Conservation (phyloP, 2,797 vertebrate species). For the Alectoris magna region DNA sequence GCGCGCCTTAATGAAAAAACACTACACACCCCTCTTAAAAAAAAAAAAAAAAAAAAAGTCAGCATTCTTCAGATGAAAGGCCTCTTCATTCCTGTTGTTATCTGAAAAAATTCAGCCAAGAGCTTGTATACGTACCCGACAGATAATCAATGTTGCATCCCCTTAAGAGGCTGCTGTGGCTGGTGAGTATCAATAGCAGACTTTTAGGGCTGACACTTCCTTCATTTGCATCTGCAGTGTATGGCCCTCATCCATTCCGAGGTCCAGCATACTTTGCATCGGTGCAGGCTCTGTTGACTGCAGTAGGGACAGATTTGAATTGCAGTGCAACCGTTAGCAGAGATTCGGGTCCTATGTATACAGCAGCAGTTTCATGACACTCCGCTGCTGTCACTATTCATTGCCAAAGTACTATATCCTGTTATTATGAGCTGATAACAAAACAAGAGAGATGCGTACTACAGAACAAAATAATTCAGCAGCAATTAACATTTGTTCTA, state of each 20-base stretch:
- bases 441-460: not conserved
- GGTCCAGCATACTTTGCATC: fast-evolving
- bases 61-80: not conserved
- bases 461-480: not conserved
- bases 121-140: fast-evolving
- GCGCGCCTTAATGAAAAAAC: fast-evolving
- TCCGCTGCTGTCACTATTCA: not conserved
- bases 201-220: not conserved
- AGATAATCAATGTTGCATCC: not conserved
- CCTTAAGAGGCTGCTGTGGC: not conserved
- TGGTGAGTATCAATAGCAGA: not conserved
- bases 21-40: not conserved
- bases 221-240: not conserved
- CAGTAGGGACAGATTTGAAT: not conserved
- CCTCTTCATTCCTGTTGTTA: not conserved
- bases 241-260: not conserved
- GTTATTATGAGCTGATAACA: not conserved
- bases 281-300: not conserved
- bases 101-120: not conserved
- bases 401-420: not conserved
- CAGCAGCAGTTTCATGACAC: fast-evolving
- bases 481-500: not conserved
- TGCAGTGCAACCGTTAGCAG: not conserved
- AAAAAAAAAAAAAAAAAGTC: not conserved
- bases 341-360: fast-evolving